Conservation (phyloP, 2,113 vertebrate species). For the Oreochromis spilurus region DNA sequence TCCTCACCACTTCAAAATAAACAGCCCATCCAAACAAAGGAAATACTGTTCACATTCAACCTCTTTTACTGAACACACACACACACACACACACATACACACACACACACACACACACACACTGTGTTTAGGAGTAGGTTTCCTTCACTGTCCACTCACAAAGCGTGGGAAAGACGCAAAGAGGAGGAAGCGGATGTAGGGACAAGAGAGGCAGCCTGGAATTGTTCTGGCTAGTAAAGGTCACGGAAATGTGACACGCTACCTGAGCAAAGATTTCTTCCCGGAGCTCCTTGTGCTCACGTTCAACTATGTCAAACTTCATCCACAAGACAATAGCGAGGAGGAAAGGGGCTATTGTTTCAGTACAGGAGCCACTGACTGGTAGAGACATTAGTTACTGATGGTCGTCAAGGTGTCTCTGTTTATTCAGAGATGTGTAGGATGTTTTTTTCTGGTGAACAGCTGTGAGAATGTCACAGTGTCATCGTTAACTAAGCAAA, state of each 20-base stretch:
- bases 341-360: conserved; percentile 54
- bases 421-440: background rate
- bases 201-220: conserved; percentile 71
- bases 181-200: conserved; percentile 71
- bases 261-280: conserved; percentile 74
- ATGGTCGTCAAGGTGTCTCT: background rate
- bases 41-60: conserved; percentile 47
- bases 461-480: background rate
- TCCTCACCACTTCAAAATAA: conserved; percentile 64
- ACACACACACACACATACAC: background rate
- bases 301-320: conserved; percentile 23
- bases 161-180: conserved; percentile 77
- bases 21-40: conserved; percentile 72
- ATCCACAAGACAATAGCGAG: conserved; percentile 53
- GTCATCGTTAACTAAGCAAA: background rate
- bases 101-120: background rate
- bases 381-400: conserved; percentile 53
- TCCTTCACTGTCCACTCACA: conserved; percentile 71
- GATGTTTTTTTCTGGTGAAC: background rate
- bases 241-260: conserved; percentile 74
- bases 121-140: conserved; percentile 68
- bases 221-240: conserved; percentile 76
- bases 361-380: conserved; percentile 13
- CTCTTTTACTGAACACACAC: background rate
- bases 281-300: conserved; percentile 38